Evolutionary conservation across 2,113 vertebrate genomes (phyloP).

Genomic region (Thunnus maccoyii): DNA sequence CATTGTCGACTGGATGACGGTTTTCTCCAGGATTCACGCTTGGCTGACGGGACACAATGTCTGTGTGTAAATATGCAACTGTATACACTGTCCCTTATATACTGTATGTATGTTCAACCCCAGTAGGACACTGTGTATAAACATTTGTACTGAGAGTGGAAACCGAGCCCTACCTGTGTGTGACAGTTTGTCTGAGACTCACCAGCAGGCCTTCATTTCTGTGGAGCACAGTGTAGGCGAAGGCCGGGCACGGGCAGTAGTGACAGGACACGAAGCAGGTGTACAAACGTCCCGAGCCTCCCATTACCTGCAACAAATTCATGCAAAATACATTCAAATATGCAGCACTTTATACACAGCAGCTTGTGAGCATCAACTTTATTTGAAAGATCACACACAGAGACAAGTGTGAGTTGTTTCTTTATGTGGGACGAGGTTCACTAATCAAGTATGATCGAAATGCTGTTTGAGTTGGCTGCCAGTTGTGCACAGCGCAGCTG

Average conservation of each 20-base stretch:
- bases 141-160: not conserved
- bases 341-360: not conserved
- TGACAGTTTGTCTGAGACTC: conserved; percentile 48
- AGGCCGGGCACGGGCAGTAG: conserved; percentile 94
- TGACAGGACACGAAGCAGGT: conserved; percentile 92
- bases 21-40: conserved; percentile 39
- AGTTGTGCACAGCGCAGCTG: not conserved
- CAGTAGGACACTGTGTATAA: not conserved
- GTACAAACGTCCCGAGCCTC: conserved; percentile 91
- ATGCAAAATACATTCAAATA: conserved; percentile 29
- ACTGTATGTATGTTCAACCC: not conserved
- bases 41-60: conserved; percentile 44
- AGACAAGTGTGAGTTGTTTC: not conserved
- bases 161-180: no score
- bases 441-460: not conserved
- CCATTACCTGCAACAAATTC: conserved; percentile 86
- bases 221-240: conserved; percentile 89
- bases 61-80: conserved; percentile 17
- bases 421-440: not conserved
- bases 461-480: not conserved
- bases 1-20: not conserved
- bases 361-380: not conserved
- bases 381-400: not conserved
- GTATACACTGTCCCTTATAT: not conserved
- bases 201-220: conserved; percentile 91